Conservation (phyloP, 2,113 vertebrate genomes). For the Pterophyllum scalare region DNA sequence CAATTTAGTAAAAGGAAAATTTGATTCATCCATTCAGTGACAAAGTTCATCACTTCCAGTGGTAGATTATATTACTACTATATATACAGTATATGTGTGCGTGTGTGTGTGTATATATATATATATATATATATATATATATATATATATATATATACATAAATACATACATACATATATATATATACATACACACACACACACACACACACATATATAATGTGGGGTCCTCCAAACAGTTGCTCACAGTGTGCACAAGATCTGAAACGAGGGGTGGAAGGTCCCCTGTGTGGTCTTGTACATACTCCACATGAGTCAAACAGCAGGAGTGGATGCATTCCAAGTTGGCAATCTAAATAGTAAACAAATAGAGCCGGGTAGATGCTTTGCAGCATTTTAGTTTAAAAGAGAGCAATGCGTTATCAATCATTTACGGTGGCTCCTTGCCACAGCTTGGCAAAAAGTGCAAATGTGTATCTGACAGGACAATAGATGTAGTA, state of each 20-base stretch:
- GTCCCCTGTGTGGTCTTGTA: background rate
- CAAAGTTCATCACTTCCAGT: conserved; percentile 15
- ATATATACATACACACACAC: no score
- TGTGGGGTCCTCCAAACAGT: background rate
- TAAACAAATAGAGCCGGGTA: conserved; percentile 6
- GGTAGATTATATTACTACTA: conserved; percentile 13
- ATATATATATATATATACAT: no score
- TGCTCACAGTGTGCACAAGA: background rate
- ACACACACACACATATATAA: no score
- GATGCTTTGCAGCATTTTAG: background rate
- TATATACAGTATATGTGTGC: no score
- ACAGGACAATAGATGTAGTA: background rate
- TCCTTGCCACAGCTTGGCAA: background rate
- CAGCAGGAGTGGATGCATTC: conserved; percentile 3
- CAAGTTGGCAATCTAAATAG: background rate
- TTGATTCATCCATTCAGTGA: conserved; percentile 24
- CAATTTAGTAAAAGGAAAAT: conserved; percentile 52
- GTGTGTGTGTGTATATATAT: background rate
- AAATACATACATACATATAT: no score
- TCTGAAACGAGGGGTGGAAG: background rate
- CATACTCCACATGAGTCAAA: conserved; percentile 16
- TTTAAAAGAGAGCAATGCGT: background rate
- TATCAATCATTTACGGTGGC: conserved; percentile 10
- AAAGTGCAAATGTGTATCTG: background rate
- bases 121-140: no score